These are phyloP conservation scores for Latrodectus geometricus DNA, from an alignment of 1,140 invertebrate species.

Conservation along the genomic window DNA sequence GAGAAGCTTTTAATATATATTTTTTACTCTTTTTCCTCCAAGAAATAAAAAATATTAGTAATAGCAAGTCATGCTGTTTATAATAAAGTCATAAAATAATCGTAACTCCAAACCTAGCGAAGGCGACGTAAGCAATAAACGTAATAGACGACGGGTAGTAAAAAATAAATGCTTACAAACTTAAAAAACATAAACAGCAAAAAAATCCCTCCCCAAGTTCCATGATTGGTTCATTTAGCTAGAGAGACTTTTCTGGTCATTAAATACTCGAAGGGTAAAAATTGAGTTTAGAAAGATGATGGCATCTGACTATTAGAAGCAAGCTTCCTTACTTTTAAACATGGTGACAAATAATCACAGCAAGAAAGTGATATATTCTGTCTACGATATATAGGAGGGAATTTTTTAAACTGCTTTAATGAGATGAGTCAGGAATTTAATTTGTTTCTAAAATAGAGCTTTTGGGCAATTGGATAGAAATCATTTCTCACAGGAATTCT, in stretches of 20 bases:
- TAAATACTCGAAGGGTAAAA: conserved; percentile 43
- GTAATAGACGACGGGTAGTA: conserved; percentile 33
- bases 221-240: conserved; percentile 50
- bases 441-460: conserved; percentile 47
- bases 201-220: background rate
- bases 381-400: background rate
- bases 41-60: conserved; percentile 11
- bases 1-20: conserved; percentile 19
- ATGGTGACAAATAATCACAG: background rate
- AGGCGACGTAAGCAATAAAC: conserved; percentile 19
- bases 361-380: background rate
- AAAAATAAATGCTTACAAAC: conserved; percentile 39
- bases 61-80: conserved; percentile 23
- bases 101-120: conserved; percentile 35
- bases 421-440: conserved; percentile 36
- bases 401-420: background rate
- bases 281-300: conserved; percentile 48
- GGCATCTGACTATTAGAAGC: background rate
- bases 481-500: background rate
- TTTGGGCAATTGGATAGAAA: conserved; percentile 48
- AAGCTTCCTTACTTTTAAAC: conserved; percentile 33
- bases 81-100: conserved; percentile 61
- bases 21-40: background rate
- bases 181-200: conserved; percentile 20
- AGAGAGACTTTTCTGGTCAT: conserved; percentile 39